Percentiles rank a stretch among this genome's conserved stretches.
phyloP scores from a whole-genome alignment of 2,797 vertebrate genomes.

The Microctenopoma stevenorrisi region DNA sequence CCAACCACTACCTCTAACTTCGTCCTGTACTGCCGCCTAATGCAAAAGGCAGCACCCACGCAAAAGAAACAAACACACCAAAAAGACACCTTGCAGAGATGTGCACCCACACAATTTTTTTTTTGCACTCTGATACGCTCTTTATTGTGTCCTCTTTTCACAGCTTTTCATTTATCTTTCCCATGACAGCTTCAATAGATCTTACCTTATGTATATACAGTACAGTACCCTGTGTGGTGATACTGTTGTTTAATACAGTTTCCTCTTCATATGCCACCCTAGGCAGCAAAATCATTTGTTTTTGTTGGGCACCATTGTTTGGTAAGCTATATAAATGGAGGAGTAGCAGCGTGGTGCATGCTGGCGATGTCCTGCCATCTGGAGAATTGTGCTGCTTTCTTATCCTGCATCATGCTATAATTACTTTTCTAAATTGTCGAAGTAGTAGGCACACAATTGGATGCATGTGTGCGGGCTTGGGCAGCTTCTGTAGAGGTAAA shows the following conservation, averaged over 20 bases:
- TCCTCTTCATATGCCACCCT: slow-evolving; percentile 29
- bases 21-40: slow-evolving; percentile 75
- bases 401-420: slow-evolving; percentile 53
- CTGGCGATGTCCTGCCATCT: slow-evolving; percentile 66
- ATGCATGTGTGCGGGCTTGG: slow-evolving; percentile 27
- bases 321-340: slow-evolving; percentile 64
- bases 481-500: slow-evolving; percentile 23
- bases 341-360: slow-evolving; percentile 56
- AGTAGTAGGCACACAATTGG: slow-evolving; percentile 26
- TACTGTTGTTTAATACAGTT: slow-evolving; percentile 36
- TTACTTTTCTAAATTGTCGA: slow-evolving; percentile 45
- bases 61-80: slow-evolving; percentile 66
- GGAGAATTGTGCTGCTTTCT: slow-evolving; percentile 60
- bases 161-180: slow-evolving; percentile 64
- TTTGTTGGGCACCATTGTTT: slow-evolving; percentile 54
- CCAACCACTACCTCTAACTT: slow-evolving; percentile 61
- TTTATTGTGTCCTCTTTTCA: slow-evolving; percentile 71
- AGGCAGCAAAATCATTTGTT: slow-evolving; percentile 37
- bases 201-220: slow-evolving; percentile 26
- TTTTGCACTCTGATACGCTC: slow-evolving; percentile 58
- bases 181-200: slow-evolving; percentile 50
- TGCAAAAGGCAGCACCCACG: slow-evolving; percentile 76
- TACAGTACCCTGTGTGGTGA: not conserved
- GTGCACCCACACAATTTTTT: slow-evolving; percentile 74
- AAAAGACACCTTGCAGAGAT: slow-evolving; percentile 76